A percentile compares a stretch with the other conserved stretches of the same genome.
These are phyloP conservation scores for Scyliorhinus canicula DNA, from an alignment of 2,797 vertebrate genomes.

Conservation along the genomic window DNA sequence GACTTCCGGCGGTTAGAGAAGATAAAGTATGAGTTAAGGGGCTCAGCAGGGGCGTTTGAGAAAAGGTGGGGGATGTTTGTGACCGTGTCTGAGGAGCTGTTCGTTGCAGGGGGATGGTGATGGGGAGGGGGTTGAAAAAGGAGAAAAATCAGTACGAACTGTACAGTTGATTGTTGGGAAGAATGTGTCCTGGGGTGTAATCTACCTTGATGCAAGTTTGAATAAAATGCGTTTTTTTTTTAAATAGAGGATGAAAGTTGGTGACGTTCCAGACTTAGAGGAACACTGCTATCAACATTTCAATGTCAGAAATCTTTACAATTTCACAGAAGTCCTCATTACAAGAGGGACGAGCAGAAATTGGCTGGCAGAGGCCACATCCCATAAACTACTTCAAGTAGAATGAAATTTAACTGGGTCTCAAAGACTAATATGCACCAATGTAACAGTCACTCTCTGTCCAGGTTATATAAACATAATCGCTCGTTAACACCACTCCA, in stretches of 20 bases:
- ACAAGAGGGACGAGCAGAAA: background rate
- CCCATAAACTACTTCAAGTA: background rate
- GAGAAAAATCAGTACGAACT: too few species aligned
- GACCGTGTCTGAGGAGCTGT: too few species aligned
- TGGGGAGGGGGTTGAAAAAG: too few species aligned
- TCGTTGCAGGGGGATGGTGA: too few species aligned
- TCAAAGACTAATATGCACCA: background rate
- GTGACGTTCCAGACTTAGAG: background rate
- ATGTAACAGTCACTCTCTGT: background rate
- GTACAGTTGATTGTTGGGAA: too few species aligned
- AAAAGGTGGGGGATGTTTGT: too few species aligned
- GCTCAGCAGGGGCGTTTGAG: too few species aligned
- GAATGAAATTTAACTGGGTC: background rate
- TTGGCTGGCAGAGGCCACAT: background rate
- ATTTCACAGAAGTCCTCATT: background rate
- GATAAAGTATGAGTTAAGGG: too few species aligned
- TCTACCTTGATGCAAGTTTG: too few species aligned
- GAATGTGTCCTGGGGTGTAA: too few species aligned
- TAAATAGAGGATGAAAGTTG: background rate
- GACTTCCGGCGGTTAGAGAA: too few species aligned
- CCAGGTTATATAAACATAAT: background rate
- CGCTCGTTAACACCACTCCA: background rate
- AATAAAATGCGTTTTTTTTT: too few species aligned
- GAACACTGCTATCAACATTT: background rate
- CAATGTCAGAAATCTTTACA: background rate